A percentile compares a stretch with the other conserved stretches of the same genome.
Evolutionary conservation across 1,140 invertebrate species (phyloP).

Genomic region (Zophobas morio): DNA sequence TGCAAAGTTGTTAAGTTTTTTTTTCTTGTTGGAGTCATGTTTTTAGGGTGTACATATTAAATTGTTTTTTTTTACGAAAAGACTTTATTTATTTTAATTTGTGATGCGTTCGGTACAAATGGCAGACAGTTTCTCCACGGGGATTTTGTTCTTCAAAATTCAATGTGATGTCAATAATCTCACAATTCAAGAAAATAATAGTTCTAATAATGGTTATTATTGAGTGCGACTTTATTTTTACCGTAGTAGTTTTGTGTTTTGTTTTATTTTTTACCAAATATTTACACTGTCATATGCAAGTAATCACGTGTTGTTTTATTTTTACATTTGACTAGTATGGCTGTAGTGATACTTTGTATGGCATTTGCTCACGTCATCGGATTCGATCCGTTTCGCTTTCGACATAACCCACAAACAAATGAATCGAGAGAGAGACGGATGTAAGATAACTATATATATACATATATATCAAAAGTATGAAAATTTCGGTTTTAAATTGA

Average conservation of each 20-base stretch:
- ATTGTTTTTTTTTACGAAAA: conserved; percentile 31
- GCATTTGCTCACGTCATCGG: conserved; percentile 63
- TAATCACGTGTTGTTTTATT: conserved; percentile 43
- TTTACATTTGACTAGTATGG: conserved; percentile 55
- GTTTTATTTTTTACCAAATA: conserved; percentile 40
- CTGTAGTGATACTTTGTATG: conserved; percentile 61
- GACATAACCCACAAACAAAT: conserved; percentile 2
- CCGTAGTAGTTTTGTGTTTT: conserved; percentile 34
- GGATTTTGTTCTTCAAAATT: conserved; percentile 65
- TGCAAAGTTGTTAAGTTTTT: conserved; percentile 29
- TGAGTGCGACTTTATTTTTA: conserved; percentile 59
- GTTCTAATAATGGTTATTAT: conserved; percentile 60
- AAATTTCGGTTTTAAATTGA: conserved; percentile 52
- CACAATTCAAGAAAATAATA: conserved; percentile 60
- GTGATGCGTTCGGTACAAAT: neutral
- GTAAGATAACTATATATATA: conserved; percentile 9
- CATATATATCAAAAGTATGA: conserved; percentile 27
- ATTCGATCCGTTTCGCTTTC: conserved; percentile 3
- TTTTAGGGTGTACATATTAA: neutral
- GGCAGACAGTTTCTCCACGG: conserved; percentile 52
- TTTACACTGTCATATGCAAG: conserved; percentile 56
- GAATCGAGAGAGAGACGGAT: conserved; percentile 18
- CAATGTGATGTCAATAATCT: conserved; percentile 68
- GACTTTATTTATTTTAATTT: conserved; percentile 20
- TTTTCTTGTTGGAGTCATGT: conserved; percentile 1